Percentiles rank a stretch among this genome's conserved stretches.
phyloP scores from a whole-genome alignment of 1,140 invertebrate genomes.

The Andricus grossulariae region DNA sequence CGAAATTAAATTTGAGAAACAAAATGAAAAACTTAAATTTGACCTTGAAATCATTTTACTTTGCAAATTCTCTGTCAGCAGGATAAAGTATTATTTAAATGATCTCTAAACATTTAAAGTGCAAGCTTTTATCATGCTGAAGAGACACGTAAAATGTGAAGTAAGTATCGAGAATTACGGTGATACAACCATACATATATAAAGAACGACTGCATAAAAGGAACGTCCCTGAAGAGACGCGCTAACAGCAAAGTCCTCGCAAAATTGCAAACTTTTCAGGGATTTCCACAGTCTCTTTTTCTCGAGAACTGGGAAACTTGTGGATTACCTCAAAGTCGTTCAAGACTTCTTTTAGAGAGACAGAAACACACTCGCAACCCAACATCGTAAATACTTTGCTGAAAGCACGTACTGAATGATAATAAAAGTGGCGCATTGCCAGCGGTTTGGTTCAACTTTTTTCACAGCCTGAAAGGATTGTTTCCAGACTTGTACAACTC shows the following conservation, averaged over 20 bases:
- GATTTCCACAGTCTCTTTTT: not conserved
- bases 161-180: not conserved
- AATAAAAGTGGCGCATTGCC: slow-evolving; percentile 25
- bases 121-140: not conserved
- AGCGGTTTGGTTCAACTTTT: not conserved
- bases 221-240: not conserved
- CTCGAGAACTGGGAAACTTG: slow-evolving; percentile 3
- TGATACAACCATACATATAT: not conserved
- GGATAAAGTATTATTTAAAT: too few species aligned
- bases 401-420: not conserved
- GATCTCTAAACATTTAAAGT: too few species aligned
- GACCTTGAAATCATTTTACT: slow-evolving; percentile 12
- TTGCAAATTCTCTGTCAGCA: too few species aligned
- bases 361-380: not conserved
- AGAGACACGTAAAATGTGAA: not conserved
- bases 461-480: not conserved
- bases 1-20: too few species aligned
- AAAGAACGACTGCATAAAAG: slow-evolving; percentile 13
- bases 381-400: slow-evolving; percentile 18
- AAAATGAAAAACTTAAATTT: not conserved
- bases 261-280: slow-evolving; percentile 18
- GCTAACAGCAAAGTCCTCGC: slow-evolving; percentile 25
- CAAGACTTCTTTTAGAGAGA: not conserved
- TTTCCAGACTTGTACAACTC: not conserved
- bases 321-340: slow-evolving; percentile 22